Conservation (phyloP, 2,888 invertebrate species). For the Acheta domesticus region DNA sequence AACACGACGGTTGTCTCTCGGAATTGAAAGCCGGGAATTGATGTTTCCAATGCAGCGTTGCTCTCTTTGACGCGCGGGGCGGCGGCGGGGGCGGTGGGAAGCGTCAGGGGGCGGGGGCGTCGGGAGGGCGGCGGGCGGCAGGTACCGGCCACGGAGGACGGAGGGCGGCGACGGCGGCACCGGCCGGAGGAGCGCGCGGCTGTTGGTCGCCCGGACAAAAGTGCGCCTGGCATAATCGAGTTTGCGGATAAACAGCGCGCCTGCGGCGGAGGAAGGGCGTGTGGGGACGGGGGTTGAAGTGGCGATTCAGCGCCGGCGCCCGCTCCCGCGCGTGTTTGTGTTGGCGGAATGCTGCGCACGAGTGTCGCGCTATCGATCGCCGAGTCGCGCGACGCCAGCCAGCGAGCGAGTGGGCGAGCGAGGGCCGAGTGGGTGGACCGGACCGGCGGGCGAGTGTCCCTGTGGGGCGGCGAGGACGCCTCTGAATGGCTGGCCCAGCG, state of each 20-base stretch:
- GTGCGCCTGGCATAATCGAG: not conserved
- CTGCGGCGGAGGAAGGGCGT: not conserved
- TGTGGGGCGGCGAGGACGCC: too few species aligned
- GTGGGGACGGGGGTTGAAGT: not conserved
- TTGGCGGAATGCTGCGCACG: not conserved
- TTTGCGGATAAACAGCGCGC: not conserved
- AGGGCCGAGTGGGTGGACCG: not conserved
- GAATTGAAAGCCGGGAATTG: not conserved
- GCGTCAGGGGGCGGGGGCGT: too few species aligned
- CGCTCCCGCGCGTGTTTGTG: not conserved
- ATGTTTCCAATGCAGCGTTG: not conserved
- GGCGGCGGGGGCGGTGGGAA: too few species aligned
- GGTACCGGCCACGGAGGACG: too few species aligned
- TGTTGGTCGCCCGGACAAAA: not conserved
- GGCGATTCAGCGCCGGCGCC: not conserved
- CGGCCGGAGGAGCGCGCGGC: too few species aligned
- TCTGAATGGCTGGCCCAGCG: too few species aligned
- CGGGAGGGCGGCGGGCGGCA: too few species aligned
- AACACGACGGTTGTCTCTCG: too few species aligned
- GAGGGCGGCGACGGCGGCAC: too few species aligned
- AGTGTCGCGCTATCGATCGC: not conserved
- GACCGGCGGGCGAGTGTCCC: not conserved
- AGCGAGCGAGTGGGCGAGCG: not conserved
- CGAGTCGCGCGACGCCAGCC: not conserved
- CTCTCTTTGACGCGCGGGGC: not conserved